Base-by-base conservation (phyloP, 2,113 vertebrate species). In the Calyptommatus sinebrachiatus region DNA sequence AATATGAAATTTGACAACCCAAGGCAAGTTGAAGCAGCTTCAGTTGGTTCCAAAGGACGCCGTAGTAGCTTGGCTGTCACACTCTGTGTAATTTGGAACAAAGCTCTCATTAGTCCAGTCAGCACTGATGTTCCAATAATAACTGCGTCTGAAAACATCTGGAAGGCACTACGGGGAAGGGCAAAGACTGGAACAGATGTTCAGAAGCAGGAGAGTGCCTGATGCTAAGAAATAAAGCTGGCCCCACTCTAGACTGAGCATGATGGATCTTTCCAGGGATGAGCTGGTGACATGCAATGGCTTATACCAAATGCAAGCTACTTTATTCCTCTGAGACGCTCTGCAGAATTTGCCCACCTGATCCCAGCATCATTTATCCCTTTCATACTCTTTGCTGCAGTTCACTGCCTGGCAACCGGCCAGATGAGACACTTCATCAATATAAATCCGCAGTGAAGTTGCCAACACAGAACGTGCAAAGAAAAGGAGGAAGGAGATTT, bases 341-440 rank as follows among this genome's bases (percentile, higher is more conserved):
- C 35, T 7, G 50, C 7, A 31, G 41, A 74, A 75, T 62, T 16
- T 5, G 22, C 12, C 7, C 24, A 16, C 35, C 12, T 11, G 26
- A 45, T 60, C 22, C 28, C 10, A 10, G 45, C 20, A 63, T 0
- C 60, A 29, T 0, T 66, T 26, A 67, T 46, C 45, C n/a, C 10
- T 16, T 46, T 67, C 76, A 73, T 79, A 70, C 67, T 77, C 69
- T 65, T 63, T 73, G 16, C 70, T 82, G 65, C 75, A 76, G 28
- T 14, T 63, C 76, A 73, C 1, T 68, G 72, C 73, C 48, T 69
- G 77, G 61, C 63, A 84, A 77, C 73, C 79, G 83, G 48, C 45
- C 31, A 29, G 85, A 1, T 76, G 76, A 83, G 79, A 80, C 90
- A 85, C 5, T 46, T 60, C 50, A 78, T 22, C 71, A 62, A 60